Conservation (phyloP, 2,888 invertebrate genomes). For the Galeopsomyia nigrocyanea region DNA sequence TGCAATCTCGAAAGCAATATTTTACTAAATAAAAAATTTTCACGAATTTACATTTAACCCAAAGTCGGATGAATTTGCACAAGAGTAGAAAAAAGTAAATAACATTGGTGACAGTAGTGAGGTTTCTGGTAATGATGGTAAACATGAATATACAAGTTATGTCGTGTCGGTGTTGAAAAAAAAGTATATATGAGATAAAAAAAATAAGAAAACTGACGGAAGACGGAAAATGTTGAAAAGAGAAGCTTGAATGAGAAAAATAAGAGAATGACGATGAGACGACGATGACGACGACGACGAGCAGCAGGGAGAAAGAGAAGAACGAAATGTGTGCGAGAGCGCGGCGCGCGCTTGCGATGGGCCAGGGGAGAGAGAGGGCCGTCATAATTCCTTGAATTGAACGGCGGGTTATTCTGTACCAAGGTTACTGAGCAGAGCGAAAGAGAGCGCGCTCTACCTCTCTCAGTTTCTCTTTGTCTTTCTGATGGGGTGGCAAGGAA, state of each 20-base stretch:
- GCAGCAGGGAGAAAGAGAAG: constrained; percentile 17
- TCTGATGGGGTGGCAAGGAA: not conserved
- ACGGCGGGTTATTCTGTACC: constrained; percentile 67
- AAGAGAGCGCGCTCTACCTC: constrained; percentile 29
- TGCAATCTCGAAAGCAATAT: too few species aligned
- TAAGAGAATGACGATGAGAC: constrained; percentile 20
- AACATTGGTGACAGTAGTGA: too few species aligned
- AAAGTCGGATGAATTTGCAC: too few species aligned
- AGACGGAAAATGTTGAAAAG: constrained; percentile 33
- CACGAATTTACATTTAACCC: too few species aligned
- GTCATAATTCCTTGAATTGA: constrained; percentile 69
- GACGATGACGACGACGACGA: not conserved
- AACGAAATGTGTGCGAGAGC: constrained; percentile 21
- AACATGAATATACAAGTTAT: too few species aligned
- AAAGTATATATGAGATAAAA: not conserved
- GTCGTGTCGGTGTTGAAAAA: too few species aligned
- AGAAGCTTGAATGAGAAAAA: constrained; percentile 35
- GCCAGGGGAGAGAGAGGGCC: constrained; percentile 60
- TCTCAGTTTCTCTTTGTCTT: constrained; percentile 15
- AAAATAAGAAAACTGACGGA: constrained; percentile 13
- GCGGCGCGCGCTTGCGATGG: constrained; percentile 45
- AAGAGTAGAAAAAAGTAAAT: too few species aligned
- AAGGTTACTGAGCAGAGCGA: constrained; percentile 62
- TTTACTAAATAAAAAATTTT: too few species aligned
- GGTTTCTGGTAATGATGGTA: too few species aligned